These are phyloP conservation scores for Harlomillsia oculata DNA, from an alignment of 1,140 invertebrate species.

Conservation along the genomic window DNA sequence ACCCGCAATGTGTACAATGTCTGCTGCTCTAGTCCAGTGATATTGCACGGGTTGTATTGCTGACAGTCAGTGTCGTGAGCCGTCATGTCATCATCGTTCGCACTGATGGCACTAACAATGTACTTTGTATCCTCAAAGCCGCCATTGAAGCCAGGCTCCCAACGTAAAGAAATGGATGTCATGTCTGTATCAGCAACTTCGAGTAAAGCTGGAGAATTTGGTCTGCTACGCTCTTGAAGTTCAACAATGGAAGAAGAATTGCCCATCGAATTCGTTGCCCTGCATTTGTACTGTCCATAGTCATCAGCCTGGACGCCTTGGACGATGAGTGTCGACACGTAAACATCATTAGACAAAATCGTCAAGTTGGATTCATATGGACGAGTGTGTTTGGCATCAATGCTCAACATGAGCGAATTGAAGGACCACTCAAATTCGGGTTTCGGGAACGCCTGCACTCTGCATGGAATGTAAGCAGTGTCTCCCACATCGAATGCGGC, in stretches of 20 bases:
- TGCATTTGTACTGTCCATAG: slow-evolving; percentile 82
- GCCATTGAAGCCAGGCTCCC: slow-evolving; percentile 82
- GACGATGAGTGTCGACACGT: slow-evolving; percentile 66
- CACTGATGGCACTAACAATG: slow-evolving; percentile 21
- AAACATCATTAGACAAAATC: slow-evolving; percentile 71
- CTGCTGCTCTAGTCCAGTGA: slow-evolving; percentile 69
- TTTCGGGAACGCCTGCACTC: slow-evolving; percentile 81
- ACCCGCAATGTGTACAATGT: slow-evolving; percentile 70
- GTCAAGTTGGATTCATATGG: slow-evolving; percentile 68
- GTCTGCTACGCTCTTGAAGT: slow-evolving; percentile 58
- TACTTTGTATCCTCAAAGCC: slow-evolving; percentile 34
- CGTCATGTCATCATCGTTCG: slow-evolving; percentile 37
- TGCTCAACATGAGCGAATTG: slow-evolving; percentile 58
- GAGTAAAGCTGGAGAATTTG: slow-evolving; percentile 65
- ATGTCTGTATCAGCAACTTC: slow-evolving; percentile 58
- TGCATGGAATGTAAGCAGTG: slow-evolving; percentile 72
- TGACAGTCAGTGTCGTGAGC: slow-evolving; percentile 68
- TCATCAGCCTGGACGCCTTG: slow-evolving; percentile 64
- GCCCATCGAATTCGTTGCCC: slow-evolving; percentile 66
- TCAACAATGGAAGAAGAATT: slow-evolving; percentile 54
- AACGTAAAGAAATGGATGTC: slow-evolving; percentile 64
- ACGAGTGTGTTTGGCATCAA: slow-evolving; percentile 61
- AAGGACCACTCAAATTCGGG: slow-evolving; percentile 87
- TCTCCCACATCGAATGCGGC: slow-evolving; percentile 77
- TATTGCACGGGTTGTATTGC: slow-evolving; percentile 73